phyloP scores from a whole-genome alignment of 2,113 vertebrate genomes.

The Oenanthe oenanthe region DNA sequence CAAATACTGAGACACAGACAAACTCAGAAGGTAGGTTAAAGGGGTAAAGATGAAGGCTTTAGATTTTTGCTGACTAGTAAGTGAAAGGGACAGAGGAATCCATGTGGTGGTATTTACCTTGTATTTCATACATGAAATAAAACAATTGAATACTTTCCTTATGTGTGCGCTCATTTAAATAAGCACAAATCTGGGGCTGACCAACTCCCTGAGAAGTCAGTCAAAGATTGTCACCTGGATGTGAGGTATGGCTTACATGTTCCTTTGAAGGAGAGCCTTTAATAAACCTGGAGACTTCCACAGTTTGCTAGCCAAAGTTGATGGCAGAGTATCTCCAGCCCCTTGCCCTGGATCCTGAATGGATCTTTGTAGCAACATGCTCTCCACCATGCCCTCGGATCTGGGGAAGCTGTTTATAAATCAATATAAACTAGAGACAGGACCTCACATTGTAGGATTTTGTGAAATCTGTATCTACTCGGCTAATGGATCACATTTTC shows the following conservation, averaged over 20 bases:
- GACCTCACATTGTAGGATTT: neutral
- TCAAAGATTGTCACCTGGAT: neutral
- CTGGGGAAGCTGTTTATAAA: neutral
- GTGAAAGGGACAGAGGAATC: conserved; percentile 30
- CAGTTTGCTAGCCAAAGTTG: neutral
- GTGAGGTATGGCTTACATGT: neutral
- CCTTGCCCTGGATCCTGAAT: neutral
- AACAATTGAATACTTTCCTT: neutral
- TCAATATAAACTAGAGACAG: neutral
- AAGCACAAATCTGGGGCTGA: neutral
- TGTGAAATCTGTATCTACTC: neutral
- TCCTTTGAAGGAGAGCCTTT: neutral
- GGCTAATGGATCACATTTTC: neutral
- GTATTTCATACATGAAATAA: neutral
- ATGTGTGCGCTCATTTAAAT: neutral
- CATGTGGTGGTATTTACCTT: neutral
- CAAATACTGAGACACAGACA: neutral
- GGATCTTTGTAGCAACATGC: neutral
- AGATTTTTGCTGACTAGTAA: neutral
- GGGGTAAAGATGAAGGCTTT: conserved; percentile 12
- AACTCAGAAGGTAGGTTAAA: neutral
- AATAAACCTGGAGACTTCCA: neutral
- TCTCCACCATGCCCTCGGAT: neutral
- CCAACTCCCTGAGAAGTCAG: neutral
- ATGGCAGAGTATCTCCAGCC: neutral